Conservation (phyloP, 1,140 invertebrate genomes). For the Pseudomyrmex concolor region DNA sequence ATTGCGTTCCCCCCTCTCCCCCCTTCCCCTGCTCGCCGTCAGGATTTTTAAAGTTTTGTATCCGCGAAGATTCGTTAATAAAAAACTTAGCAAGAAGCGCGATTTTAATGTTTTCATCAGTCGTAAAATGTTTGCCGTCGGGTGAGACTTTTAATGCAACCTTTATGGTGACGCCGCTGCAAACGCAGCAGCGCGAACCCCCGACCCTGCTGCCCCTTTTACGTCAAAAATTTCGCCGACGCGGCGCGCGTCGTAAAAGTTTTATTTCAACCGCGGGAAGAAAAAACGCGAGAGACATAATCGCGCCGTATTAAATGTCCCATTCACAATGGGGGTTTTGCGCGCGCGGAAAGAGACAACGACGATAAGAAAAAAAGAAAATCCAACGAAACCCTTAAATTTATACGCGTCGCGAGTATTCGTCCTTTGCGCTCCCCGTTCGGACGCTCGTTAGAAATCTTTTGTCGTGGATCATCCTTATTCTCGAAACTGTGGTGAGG, state of each 20-base stretch:
- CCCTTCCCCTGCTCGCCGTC: background rate
- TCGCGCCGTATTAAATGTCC: slow-evolving; percentile 35
- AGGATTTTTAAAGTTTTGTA: background rate
- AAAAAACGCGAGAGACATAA: slow-evolving; percentile 26
- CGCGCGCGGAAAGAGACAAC: slow-evolving; percentile 1
- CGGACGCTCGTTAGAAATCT: slow-evolving; percentile 42
- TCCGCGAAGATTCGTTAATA: background rate
- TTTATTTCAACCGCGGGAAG: slow-evolving; percentile 33
- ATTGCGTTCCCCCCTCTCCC: too few species aligned
- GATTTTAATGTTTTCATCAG: slow-evolving; percentile 6
- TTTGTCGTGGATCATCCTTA: slow-evolving; percentile 40
- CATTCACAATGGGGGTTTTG: slow-evolving; percentile 35
- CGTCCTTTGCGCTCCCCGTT: slow-evolving; percentile 20
- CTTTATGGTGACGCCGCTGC: background rate
- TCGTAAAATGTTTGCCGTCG: slow-evolving; percentile 21
- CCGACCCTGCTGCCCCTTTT: background rate
- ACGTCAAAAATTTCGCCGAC: slow-evolving; percentile 25
- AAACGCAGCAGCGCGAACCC: background rate
- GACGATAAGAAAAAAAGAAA: background rate
- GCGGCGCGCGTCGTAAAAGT: slow-evolving; percentile 24
- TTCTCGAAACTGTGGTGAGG: background rate
- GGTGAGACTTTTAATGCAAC: slow-evolving; percentile 12
- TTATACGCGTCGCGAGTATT: slow-evolving; percentile 40
- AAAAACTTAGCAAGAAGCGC: background rate
- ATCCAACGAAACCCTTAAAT: slow-evolving; percentile 55